Evolutionary conservation across 2,113 vertebrate genomes (phyloP), one percentile per base, ranked within the genome.

Genomic region (Aviceda subcristata): DNA sequence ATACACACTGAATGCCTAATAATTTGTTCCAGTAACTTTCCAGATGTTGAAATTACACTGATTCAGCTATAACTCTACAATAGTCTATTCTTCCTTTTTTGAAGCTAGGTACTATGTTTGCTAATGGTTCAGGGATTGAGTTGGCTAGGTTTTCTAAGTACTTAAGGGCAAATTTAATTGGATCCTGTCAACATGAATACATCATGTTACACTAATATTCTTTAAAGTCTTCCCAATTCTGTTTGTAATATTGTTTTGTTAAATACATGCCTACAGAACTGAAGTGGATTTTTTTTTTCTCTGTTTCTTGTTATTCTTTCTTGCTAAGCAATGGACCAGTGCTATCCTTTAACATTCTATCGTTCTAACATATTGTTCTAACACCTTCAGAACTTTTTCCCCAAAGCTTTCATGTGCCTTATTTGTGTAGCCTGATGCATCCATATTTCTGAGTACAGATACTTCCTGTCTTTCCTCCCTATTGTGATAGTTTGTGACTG

Each of bases 131-230:
- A 48, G 53, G 8, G 55, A 73, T 34, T 86, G 82, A 68, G 27
- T 50, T 88, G 32, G 57, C 18, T 86, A 64, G 53, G 15, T 92
- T 93, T 79, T 68, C 43, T 57, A 88, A 90, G 71, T 76, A 86
- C 86, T 96, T 90, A 56, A 92, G 62, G 91, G 75, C 48, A 95
- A 90, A 92, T 76, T 92, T 92, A 94, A 93, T 82, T 83, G 82
- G 78, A 86, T 88, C 24, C 53, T 92, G 94, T 76, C 88, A 94
- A 82, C 45, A 83, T 1, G 3, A 83, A 86, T 83, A 72, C 41
- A 60, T 93, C 53, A 50, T 32, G 45, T 76, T 90, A 76, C 34
- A 48, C 72, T 92, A 94, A 68, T 60, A 92, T 64, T 50, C 20
- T 94, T 92, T 72, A 83, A 79, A 64, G 57, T 66, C 72, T 90